A percentile compares a stretch with the other conserved stretches of the same genome.
phyloP scores from a whole-genome alignment of 2,797 vertebrate species.

The Sebastes hopkinsi region DNA sequence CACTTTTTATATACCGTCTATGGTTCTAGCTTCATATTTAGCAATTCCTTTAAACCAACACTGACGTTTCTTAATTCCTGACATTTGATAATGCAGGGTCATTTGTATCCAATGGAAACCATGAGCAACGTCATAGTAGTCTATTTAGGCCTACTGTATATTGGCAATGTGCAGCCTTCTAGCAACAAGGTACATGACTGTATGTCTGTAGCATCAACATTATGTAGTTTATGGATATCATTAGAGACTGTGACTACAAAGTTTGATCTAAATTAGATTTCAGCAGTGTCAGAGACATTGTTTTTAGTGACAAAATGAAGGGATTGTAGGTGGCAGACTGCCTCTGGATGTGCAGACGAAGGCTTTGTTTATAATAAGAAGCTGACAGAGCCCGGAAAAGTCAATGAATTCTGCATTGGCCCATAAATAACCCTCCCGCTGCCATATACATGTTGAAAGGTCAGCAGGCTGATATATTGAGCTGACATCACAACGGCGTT shows the following conservation, averaged over 20 bases:
- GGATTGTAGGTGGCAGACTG: conserved; percentile 17
- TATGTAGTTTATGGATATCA: background rate
- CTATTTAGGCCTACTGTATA: background rate
- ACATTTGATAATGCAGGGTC: background rate
- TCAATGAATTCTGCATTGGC: conserved; percentile 46
- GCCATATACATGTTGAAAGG: conserved; percentile 41
- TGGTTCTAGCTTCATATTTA: background rate
- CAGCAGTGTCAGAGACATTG: background rate
- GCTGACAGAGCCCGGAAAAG: conserved; percentile 32
- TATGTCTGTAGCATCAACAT: background rate
- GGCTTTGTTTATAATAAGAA: conserved; percentile 31
- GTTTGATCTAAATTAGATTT: background rate
- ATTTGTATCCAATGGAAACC: background rate
- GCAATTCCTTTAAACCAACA: background rate
- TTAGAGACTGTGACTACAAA: background rate
- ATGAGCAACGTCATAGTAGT: background rate
- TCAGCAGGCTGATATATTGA: conserved; percentile 53
- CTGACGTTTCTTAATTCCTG: background rate
- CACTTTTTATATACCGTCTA: no score
- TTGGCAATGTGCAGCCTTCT: background rate
- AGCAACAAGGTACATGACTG: background rate
- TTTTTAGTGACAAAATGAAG: conserved; percentile 1
- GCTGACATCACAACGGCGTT: conserved; percentile 27
- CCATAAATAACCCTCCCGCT: conserved; percentile 45
- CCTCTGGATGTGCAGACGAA: conserved; percentile 12